These are phyloP conservation scores for Resseliella maxima DNA, from an alignment of 2,888 invertebrate species.

Conservation along the genomic window DNA sequence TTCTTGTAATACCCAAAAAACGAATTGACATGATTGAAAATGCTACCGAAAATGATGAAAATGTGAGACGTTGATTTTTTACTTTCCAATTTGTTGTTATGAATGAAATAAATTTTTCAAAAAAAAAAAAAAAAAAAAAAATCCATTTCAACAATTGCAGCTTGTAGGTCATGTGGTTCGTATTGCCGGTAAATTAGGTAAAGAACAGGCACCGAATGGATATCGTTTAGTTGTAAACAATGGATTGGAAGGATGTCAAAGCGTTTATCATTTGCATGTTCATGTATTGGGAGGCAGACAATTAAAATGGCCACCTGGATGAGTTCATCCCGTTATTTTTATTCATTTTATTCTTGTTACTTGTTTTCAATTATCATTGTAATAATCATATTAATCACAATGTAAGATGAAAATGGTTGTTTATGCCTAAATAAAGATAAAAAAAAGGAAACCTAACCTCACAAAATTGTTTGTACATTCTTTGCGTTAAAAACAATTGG, in stretches of 20 bases:
- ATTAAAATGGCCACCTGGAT: conserved; percentile 80
- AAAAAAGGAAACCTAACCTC: conserved; percentile 6
- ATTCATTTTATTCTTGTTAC: background rate
- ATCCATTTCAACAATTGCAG: too few species aligned
- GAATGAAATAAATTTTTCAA: too few species aligned
- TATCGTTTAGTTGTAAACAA: conserved; percentile 84
- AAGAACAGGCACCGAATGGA: conserved; percentile 74
- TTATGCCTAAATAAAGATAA: too few species aligned
- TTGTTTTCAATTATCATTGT: too few species aligned
- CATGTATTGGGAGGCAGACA: conserved; percentile 86
- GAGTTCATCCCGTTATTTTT: conserved; percentile 60
- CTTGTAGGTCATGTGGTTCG: conserved; percentile 79
- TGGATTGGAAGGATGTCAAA: conserved; percentile 83
- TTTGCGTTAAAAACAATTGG: background rate
- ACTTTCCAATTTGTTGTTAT: too few species aligned
- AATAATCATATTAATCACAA: too few species aligned
- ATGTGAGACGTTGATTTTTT: background rate
- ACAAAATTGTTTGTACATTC: background rate
- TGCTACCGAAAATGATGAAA: conserved; percentile 70
- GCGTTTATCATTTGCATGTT: conserved; percentile 84
- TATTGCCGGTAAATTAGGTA: conserved; percentile 75
- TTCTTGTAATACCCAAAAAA: conserved; percentile 84
- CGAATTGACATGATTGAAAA: conserved; percentile 75
- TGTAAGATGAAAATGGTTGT: too few species aligned
- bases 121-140: too few species aligned